Conservation (phyloP, 2,888 invertebrate genomes). For the Oscheius onirici region DNA sequence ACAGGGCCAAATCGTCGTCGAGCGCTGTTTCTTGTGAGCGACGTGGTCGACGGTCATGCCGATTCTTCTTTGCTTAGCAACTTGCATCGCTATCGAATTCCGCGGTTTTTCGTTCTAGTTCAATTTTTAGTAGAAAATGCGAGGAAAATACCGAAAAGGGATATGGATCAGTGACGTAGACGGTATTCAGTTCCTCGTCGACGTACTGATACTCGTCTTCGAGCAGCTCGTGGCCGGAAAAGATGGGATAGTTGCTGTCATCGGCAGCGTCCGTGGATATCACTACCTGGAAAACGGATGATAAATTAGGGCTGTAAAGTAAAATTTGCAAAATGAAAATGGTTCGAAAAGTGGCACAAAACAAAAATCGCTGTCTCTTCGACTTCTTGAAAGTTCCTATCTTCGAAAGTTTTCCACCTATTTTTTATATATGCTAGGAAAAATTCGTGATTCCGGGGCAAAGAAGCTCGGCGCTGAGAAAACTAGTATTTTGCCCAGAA, state of each 20-base stretch:
- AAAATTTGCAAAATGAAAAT: too few species aligned
- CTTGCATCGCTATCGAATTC: background rate
- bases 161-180: conserved; percentile 39
- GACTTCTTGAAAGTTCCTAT: too few species aligned
- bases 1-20: conserved; percentile 29
- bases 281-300: too few species aligned
- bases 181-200: conserved; percentile 45
- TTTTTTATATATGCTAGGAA: too few species aligned
- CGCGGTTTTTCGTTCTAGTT: conserved; percentile 17
- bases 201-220: conserved; percentile 35
- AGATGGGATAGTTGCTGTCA: conserved; percentile 6
- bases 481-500: too few species aligned
- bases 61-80: conserved; percentile 34
- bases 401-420: too few species aligned
- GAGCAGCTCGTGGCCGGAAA: conserved; percentile 30
- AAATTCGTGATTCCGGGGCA: too few species aligned
- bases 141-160: conserved; percentile 9
- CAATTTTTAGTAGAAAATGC: background rate
- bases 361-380: too few species aligned
- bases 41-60: conserved; percentile 31
- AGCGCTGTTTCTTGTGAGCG: background rate
- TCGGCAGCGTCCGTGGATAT: too few species aligned
- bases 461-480: too few species aligned
- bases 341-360: too few species aligned
- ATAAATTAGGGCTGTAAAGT: too few species aligned